Evolutionary conservation across 2,888 invertebrate genomes (phyloP), one percentile per base, ranked within the genome.

Genomic region (Sussaba pulchella): DNA sequence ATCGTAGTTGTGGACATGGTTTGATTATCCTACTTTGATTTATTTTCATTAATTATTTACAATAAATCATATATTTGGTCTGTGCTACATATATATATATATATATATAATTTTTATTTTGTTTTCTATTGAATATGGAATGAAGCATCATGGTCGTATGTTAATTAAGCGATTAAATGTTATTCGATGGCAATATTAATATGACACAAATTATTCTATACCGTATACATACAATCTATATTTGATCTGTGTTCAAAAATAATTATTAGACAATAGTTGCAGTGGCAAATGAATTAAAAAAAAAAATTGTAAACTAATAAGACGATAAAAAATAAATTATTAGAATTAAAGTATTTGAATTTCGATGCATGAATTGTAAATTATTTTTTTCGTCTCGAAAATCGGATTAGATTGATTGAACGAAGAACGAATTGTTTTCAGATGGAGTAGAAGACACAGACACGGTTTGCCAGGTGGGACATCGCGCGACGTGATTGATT

Each of bases 361-460:
- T 31, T 5, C 31, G n/a, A n/a, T 31, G 31, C 31, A 31, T 31
- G 31, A 31, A 6, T 31, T 31, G 31, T 31, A 31, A 31, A 6
- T 36, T 6, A 36, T 43, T 43, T 43, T 43, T 43, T 31, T 31
- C 31, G 31, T 31, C 4, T 31, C 4, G n/a, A n/a, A n/a, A n/a
- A n/a, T n/a, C n/a, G n/a, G n/a, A 41, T 36, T 1, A 14, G 43
- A 14, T n/a, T 6, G 41, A 59, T 45, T 76, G 45, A 41, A 70
- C 10, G 52, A 43, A 10, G 26, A 2, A 26, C 24, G 70, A 77
- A 77, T 81, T 70, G 26, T 70, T 80, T 91, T 92, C 93, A 97
- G 97, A 94, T 97, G 97, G 97, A 96, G 96, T 93, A 95, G 97
- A 89, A 94, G 96, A 90, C 96, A 95, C 89, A 92, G 94, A 90